Conservation (phyloP, 2,888 invertebrate species). For the Gortyna flavago region DNA sequence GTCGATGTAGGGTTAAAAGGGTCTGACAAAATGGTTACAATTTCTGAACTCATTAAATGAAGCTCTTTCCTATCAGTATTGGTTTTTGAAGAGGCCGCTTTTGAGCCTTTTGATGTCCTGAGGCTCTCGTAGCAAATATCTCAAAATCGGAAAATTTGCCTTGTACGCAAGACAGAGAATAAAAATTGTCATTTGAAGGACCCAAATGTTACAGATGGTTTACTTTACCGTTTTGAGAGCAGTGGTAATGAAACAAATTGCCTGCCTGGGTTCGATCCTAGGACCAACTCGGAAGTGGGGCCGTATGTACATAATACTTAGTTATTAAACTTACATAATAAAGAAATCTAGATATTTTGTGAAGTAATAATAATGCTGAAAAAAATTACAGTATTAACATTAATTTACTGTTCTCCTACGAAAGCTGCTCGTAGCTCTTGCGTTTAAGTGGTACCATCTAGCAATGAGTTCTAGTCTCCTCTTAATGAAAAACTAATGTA, state of each 20-base stretch:
- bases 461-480: conserved; percentile 28
- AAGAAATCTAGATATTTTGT: no score
- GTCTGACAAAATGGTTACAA: not conserved
- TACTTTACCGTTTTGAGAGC: no score
- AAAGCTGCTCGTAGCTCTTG: conserved; percentile 9
- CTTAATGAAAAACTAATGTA: conserved; percentile 19
- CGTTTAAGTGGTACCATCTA: conserved; percentile 24
- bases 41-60: not conserved
- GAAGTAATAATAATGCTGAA: conserved; percentile 1
- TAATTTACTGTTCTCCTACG: conserved; percentile 7
- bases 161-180: not conserved
- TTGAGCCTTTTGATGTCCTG: not conserved
- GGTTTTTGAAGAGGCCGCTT: not conserved
- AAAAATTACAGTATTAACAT: conserved; percentile 17
- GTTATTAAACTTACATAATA: no score
- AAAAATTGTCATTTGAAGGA: not conserved
- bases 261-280: no score
- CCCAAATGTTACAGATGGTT: no score
- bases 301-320: no score
- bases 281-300: no score
- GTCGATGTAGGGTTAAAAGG: not conserved
- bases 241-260: no score
- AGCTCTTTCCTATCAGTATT: no score
- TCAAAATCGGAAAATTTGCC: no score
- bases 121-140: not conserved